A percentile compares a stretch with the other conserved stretches of the same genome.
Conservation (phyloP, 2,797 vertebrate genomes). For the Gallinago solitaria region DNA sequence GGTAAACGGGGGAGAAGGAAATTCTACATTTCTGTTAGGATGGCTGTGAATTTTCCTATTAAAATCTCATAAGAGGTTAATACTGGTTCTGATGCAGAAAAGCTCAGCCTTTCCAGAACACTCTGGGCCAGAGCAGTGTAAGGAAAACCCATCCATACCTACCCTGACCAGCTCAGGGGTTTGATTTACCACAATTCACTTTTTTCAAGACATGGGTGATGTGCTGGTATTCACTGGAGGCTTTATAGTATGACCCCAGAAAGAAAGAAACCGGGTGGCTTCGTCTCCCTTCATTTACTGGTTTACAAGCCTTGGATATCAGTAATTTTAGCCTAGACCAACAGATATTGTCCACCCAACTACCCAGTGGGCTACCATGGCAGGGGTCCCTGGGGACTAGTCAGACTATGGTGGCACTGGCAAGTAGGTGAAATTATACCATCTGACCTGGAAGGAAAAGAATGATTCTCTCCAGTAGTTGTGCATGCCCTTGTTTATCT, state of each 20-base stretch:
- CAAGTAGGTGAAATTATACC: not conserved
- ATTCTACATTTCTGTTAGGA: not conserved
- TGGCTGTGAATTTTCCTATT: not conserved
- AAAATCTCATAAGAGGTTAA: not conserved
- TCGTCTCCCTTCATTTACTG: not conserved
- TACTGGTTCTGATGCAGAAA: not conserved
- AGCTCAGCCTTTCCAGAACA: not conserved
- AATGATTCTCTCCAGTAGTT: not conserved
- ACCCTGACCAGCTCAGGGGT: not conserved
- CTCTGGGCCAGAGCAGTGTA: not conserved
- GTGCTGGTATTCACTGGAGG: not conserved
- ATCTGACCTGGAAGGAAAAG: not conserved
- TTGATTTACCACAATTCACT: not conserved
- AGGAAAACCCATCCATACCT: not conserved
- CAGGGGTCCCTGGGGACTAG: not conserved
- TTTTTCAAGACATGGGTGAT: not conserved
- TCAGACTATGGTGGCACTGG: not conserved
- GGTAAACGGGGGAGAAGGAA: conserved; percentile 66
- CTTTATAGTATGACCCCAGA: not conserved
- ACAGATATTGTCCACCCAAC: not conserved
- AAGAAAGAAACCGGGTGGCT: not conserved
- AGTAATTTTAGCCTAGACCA: not conserved
- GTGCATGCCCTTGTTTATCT: not conserved
- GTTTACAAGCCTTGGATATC: not conserved
- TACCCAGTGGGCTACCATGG: too few relatives aligned